phyloP scores from a whole-genome alignment of 2,888 invertebrate species.

The Zootermopsis nevadensis region DNA sequence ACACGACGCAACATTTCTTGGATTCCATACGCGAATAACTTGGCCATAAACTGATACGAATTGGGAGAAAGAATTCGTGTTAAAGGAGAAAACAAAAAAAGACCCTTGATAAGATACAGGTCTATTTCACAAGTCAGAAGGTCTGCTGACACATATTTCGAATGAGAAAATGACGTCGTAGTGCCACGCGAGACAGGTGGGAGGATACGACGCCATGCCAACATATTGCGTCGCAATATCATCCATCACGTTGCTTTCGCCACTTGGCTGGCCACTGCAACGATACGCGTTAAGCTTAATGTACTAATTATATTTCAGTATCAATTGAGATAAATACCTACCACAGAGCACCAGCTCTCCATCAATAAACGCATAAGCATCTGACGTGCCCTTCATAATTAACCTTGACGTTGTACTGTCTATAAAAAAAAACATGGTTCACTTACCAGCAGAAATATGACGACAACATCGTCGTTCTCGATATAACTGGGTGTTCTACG shows the following conservation, averaged over 20 bases:
- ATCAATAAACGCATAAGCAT: neutral
- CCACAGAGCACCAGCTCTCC: neutral
- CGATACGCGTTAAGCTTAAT: neutral
- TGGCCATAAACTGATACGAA: too few relatives aligned
- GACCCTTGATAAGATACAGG: too few relatives aligned
- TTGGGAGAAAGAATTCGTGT: too few relatives aligned
- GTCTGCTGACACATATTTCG: too few relatives aligned
- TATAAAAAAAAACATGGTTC: neutral
- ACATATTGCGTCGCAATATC: too few relatives aligned
- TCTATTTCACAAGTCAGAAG: too few relatives aligned
- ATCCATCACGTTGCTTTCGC: too few relatives aligned
- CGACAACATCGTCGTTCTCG: neutral
- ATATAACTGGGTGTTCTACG: too few relatives aligned
- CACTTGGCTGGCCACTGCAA: neutral
- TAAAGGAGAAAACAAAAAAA: too few relatives aligned
- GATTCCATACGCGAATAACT: too few relatives aligned
- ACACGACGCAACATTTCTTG: too few relatives aligned
- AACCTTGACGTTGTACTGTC: slow-evolving; percentile 18
- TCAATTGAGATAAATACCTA: neutral
- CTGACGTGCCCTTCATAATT: neutral
- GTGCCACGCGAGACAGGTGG: neutral
- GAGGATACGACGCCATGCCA: neutral
- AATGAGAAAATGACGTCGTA: neutral
- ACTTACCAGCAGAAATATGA: slow-evolving; percentile 8
- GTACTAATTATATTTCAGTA: neutral